Percentiles rank a stretch among this genome's conserved stretches.
These are phyloP conservation scores for Sebastes variabilis DNA, from an alignment of 2,797 vertebrate species.

Conservation along the genomic window DNA sequence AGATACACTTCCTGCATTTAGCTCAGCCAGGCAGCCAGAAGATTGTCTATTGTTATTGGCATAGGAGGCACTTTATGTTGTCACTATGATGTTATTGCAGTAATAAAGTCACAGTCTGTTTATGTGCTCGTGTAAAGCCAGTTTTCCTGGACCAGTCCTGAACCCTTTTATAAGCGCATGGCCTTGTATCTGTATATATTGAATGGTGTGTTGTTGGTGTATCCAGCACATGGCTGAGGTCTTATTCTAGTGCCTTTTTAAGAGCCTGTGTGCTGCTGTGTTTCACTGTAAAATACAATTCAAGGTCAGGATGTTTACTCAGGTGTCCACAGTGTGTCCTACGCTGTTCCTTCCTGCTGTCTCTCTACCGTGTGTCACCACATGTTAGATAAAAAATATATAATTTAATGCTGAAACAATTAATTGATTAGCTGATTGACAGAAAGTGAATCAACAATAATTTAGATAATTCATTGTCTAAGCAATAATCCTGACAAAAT, in stretches of 20 bases:
- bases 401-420: not conserved
- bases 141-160: not conserved
- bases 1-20: conserved; percentile 1
- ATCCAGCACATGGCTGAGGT: not conserved
- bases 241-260: not conserved
- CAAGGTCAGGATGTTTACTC: conserved; percentile 18
- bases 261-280: not conserved
- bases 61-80: not conserved
- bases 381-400: not conserved
- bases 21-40: not conserved
- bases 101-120: not conserved
- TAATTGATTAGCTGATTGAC: not conserved
- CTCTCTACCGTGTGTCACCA: not conserved
- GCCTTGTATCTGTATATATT: not conserved
- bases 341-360: not conserved
- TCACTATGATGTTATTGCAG: not conserved
- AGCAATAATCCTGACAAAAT: not conserved
- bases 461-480: no score
- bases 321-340: not conserved
- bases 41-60: not conserved
- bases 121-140: not conserved
- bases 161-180: not conserved
- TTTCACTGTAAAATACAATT: not conserved
- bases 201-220: not conserved
- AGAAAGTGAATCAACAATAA: not conserved